Base-by-base conservation (phyloP, 2,113 vertebrate genomes). In the Etheostoma cragini region DNA sequence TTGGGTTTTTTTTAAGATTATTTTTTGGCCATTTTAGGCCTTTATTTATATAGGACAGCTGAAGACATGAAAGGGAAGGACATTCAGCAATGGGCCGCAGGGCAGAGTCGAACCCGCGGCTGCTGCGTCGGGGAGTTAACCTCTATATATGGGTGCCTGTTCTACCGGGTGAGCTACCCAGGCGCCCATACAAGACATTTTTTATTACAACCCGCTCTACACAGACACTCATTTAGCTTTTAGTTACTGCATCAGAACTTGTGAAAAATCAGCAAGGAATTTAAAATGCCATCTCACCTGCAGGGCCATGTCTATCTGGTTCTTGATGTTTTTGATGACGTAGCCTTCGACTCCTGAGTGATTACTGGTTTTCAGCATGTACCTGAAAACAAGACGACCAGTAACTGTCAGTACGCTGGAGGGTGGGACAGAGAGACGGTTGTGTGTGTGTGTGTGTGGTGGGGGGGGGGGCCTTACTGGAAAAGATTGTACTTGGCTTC, bases 271-370 rank as follows among this genome's bases (percentile, higher is more conserved):
- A 7, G 3, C 3, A 4, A 26, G 47, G 30, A 11, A 12, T 21
- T 2, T 4, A 7, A 22, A 8, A 22, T 1, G 24, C 0, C 2
- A 21, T 47, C 62, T 82, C 67, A 92, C 91, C 87, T 80, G 83
- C 56, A 98, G 89, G 0, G 97, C 94, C 3, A 91, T 57, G 71
- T 97, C 95, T 60, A 98, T 96, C 92, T 98, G 97, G 87, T 96
- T 97, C 94, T 95, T 98, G 85, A 99, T 97, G 81, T 98, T 99
- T 84, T 99, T 97, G 93, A 99, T 97, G 89, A 99, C 42, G 87
- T 97, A 99, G 83, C 97, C 98, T 90, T 98, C 96, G 21, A 99
- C 96, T 47, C 98, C 98, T 6, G 98, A 96, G 91, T 99, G 98
- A 78, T 93, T 94, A 76, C 97, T 97, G 52, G 94, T 97, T 93